Evolutionary conservation across 2,113 vertebrate species (phyloP).

Genomic region (Lampris megalopsis): DNA sequence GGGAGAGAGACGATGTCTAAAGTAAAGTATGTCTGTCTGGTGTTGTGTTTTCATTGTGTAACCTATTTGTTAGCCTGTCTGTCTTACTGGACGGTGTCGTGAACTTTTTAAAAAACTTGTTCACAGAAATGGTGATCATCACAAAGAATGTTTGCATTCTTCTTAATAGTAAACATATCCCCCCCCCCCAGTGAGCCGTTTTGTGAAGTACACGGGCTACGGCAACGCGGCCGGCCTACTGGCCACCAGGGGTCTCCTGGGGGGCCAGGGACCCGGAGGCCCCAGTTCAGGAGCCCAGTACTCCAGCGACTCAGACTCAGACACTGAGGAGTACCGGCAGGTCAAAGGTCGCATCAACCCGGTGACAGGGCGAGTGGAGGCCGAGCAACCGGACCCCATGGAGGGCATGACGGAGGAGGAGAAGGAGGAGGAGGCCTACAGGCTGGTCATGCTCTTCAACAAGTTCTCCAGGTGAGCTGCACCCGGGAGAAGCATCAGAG

Average conservation of each 20-base stretch:
- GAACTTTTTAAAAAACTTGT: no score
- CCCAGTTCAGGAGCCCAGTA: slow-evolving; percentile 57
- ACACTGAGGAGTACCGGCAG: slow-evolving; percentile 85
- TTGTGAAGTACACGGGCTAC: slow-evolving; percentile 87
- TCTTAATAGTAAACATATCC: neutral
- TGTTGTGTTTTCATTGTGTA: no score
- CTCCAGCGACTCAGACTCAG: slow-evolving; percentile 85
- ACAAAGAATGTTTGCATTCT: no score
- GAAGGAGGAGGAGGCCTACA: slow-evolving; percentile 83
- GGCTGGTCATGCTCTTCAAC: slow-evolving; percentile 83
- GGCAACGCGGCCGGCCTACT: slow-evolving; percentile 86
- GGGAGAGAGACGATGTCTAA: no score
- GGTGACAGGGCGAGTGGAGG: slow-evolving; percentile 85
- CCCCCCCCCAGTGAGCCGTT: slow-evolving; percentile 78
- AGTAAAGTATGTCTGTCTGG: no score
- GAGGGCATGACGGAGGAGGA: slow-evolving; percentile 86
- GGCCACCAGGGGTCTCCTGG: slow-evolving; percentile 82
- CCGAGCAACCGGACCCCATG: slow-evolving; percentile 81
- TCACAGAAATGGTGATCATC: no score
- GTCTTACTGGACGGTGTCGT: no score
- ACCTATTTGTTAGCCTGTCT: no score
- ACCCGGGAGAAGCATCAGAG: no score
- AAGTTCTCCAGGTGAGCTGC: slow-evolving; percentile 69
- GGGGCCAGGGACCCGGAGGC: slow-evolving; percentile 42
- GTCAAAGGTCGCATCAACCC: slow-evolving; percentile 81